Evolutionary conservation across 2,797 vertebrate species (phyloP), one percentile per base, ranked within the genome.

Genomic region (Falco columbarius): DNA sequence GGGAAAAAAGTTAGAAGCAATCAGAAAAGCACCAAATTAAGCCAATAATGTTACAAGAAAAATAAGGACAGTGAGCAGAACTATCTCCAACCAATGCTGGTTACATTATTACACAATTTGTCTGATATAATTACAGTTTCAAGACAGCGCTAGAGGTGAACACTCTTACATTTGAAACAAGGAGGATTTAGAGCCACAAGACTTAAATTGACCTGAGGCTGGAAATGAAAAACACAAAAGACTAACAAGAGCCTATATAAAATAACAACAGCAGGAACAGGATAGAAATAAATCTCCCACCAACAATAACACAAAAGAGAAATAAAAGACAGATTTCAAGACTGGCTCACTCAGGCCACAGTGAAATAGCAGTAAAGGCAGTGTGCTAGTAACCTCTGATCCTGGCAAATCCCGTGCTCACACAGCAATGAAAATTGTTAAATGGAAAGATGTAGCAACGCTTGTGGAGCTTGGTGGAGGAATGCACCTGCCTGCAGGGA

Each of bases 291-390:
- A 93, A 95, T 97, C 94, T 92, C 90, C 84, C 79, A 92, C 74
- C 84, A 94, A 81, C 81, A 77, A 55, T 58, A 95, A 92, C 84
- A 95, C 47, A 86, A 77, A 86, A 89, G 76, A 96, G 95, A 96
- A 96, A 94, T 94, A 94, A 96, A 95, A 97, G 82, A 91, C 94
- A 96, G 72, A 86, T 95, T 95, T 91, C 72, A 94, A 75, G 65
- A 86, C 70, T 88, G 38, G 80, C 79, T 96, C 65, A 79, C 68
- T 93, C 83, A 65, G 75, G 86, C 86, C 75, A 62, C 38, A 59
- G 65, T 58, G 90, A 93, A 95, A 96, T 26, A 89, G 83, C 83
- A 84, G 80, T 76, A 92, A 94, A 95, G 67, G 59, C 91, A 89
- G 74, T 11, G 67, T 72, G 65, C 67, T 92, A 62, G 93, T 93